Evolutionary conservation across 2,797 vertebrate species (phyloP), one percentile per base, ranked within the genome.

Genomic region (Diglossa cyanea): DNA sequence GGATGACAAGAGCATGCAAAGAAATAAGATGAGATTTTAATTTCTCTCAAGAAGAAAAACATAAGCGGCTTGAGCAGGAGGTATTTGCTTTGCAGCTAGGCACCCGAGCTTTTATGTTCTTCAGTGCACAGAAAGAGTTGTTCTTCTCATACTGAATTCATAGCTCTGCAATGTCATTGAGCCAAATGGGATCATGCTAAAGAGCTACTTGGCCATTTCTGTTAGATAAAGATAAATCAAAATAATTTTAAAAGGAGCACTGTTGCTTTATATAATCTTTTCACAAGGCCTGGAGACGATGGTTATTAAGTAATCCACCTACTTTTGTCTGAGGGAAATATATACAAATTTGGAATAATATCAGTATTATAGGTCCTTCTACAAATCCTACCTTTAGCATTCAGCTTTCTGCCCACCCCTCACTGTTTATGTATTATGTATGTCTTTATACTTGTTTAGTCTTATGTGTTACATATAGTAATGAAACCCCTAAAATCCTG

Each of bases 1-100:
- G 40, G 44, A 81, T 96, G 91, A 94, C 87, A 91, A 75, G 78
- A 50, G 45, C 73, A 93, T 76, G 73, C 63, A 91, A 96, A 88
- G 85, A 90, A 91, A 31, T 88, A 84, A 91, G 70, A 86, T 18
- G 51, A 89, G 72, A 79, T 91, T 93, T 80, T 74, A 86, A 90
- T 84, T 93, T 90, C 92, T 73, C 77, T 76, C 48, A 81, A 90
- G 90, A 42, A 93, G 60, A 78, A 86, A 90, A 88, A 84, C 54
- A 26, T 86, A 90, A 95, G 82, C 0, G 0, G 82, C 88, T 93
- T 94, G 76, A 96, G 73, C 55, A 84, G 73, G 53, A 94, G 66
- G 39, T 55, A 86, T 90, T 70, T 93, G 51, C 85, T 94, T 94
- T 93, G 61, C 70, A 94, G 82, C 48, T 78, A 81, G 66, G 66